phyloP scores from a whole-genome alignment of 2,797 vertebrate genomes.

The Halcyon chelicuti region DNA sequence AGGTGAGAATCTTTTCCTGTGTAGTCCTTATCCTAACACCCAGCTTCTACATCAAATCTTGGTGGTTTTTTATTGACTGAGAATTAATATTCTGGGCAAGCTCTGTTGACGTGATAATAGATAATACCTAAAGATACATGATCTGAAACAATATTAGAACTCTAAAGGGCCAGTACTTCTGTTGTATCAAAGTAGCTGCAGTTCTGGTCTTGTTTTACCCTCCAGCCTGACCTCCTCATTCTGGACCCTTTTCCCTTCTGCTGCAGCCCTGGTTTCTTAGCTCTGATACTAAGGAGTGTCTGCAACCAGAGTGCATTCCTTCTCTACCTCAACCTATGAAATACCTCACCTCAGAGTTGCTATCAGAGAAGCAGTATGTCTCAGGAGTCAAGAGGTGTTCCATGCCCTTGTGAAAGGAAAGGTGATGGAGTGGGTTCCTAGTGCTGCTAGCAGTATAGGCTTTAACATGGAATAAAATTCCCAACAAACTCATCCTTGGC shows the following conservation, averaged over 20 bases:
- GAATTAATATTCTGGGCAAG: neutral
- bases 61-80: neutral
- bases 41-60: neutral
- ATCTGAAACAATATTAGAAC: neutral
- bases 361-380: neutral
- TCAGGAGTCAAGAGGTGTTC: neutral
- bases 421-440: neutral
- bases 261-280: neutral
- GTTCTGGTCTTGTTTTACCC: neutral
- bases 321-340: neutral
- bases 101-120: neutral
- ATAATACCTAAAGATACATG: neutral
- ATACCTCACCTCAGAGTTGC: neutral
- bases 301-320: neutral
- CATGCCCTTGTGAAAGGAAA: neutral
- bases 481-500: neutral
- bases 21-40: neutral
- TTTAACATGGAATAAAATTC: neutral
- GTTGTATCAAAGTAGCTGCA: neutral
- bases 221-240: neutral
- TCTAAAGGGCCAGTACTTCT: neutral
- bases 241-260: neutral
- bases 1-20: constrained; percentile 14
- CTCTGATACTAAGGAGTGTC: neutral
- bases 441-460: neutral